Percentiles rank a stretch among this genome's conserved stretches.
phyloP scores from a whole-genome alignment of 2,888 invertebrate genomes.

The Tenthredo livida region DNA sequence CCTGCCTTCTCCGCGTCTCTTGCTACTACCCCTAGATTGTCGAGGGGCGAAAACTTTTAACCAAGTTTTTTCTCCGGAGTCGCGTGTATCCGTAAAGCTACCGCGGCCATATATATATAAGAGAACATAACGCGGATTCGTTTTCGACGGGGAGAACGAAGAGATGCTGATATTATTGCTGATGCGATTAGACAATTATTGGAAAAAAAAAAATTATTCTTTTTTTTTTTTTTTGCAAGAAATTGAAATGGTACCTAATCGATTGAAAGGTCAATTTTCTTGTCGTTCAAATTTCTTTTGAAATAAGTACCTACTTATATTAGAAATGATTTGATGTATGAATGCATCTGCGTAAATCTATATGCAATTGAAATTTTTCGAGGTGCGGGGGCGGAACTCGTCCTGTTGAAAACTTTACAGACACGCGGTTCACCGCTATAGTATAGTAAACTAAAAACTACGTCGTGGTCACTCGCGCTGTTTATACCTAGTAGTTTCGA shows the following conservation, averaged over 20 bases:
- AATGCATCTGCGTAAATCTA: not conserved
- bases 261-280: not conserved
- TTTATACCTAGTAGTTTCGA: slow-evolving; percentile 7
- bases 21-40: not conserved
- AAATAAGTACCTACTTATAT: not conserved
- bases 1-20: not conserved
- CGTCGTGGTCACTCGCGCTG: slow-evolving; percentile 10
- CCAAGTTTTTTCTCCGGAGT: slow-evolving; percentile 67
- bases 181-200: not conserved
- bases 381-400: not conserved
- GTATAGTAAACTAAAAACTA: slow-evolving; percentile 37
- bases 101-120: not conserved
- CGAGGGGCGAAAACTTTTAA: slow-evolving; percentile 62
- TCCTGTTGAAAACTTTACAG: slow-evolving; percentile 27
- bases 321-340: not conserved
- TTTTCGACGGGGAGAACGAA: no score
- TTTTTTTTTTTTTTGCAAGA: not conserved
- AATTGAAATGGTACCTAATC: not conserved
- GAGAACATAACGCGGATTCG: slow-evolving; percentile 19
- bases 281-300: not conserved
- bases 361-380: not conserved
- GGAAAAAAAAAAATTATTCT: not conserved
- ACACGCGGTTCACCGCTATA: slow-evolving; percentile 28
- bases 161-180: not conserved
- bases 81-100: slow-evolving; percentile 44